Evolutionary conservation across 2,888 invertebrate species (phyloP), one percentile per base, ranked within the genome.

Genomic region (Mythimna albipuncta): DNA sequence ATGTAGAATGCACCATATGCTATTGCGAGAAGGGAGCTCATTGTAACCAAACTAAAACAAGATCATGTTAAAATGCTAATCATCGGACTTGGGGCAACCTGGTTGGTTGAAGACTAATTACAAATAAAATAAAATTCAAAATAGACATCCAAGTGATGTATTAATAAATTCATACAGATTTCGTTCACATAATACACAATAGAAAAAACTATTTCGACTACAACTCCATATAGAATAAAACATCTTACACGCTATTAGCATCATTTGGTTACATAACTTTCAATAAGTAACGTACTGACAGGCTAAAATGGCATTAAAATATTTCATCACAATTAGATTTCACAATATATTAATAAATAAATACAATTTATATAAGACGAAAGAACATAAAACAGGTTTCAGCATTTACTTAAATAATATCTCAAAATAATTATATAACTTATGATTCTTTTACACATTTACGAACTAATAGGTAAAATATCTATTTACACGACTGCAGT

Each of bases 231-330:
- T 88, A 91, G 93, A 93, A 93, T 94, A 94, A 94, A 95, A 95
- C 94, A 93, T 93, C 93, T 94, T 95, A 95, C 84, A 86, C 87
- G 69, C 93, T 94, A 94, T 92, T 94, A 95, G 95, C 94, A 93
- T 95, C 93, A 94, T 96, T 96, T 95, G 95, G 96, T 96, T 96
- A 96, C 91, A 95, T 93, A 95, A 93, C 89, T 90, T 93, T 90
- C 90, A 90, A 92, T 93, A 93, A 93, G 92, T 94, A 94, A 93
- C 93, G 92, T 93, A 94, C 90, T 93, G 93, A 94, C 89, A 93
- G 93, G 91, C 93, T 95, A 94, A 93, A 95, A 95, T 95, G 95
- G 95, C 95, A 94, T 95, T 95, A 93, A 93, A 93, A 93, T 93
- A 94, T 92, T 91, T 93, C 93, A 95, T 95, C 94, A 95, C 94